Conservation (phyloP, 2,888 invertebrate genomes). For the Horisme vitalbata region DNA sequence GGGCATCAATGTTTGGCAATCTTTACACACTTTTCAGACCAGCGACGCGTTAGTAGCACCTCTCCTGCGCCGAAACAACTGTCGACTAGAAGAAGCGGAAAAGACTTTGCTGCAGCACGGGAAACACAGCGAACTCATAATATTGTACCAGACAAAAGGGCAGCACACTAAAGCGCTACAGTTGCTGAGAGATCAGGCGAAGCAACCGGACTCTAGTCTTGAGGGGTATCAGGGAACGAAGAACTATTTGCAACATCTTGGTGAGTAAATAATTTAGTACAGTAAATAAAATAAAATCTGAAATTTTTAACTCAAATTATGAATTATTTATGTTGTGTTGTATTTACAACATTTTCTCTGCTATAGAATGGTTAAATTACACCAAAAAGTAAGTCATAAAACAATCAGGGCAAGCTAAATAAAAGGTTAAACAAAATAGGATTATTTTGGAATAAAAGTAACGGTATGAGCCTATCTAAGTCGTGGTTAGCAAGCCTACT, state of each 20-base stretch:
- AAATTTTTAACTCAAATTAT: too few relatives aligned
- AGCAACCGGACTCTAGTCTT: slow-evolving; percentile 88
- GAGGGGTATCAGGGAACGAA: slow-evolving; percentile 93
- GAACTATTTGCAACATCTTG: slow-evolving; percentile 95
- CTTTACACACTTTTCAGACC: slow-evolving; percentile 84
- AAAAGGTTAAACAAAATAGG: too few relatives aligned
- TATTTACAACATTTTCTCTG: too few relatives aligned
- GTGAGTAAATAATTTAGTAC: slow-evolving; percentile 60
- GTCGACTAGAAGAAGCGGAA: slow-evolving; percentile 97
- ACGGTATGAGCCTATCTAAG: too few relatives aligned
- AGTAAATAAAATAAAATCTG: too few relatives aligned
- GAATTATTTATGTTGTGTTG: too few relatives aligned
- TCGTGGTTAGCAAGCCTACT: too few relatives aligned
- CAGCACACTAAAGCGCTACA: slow-evolving; percentile 96
- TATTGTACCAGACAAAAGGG: slow-evolving; percentile 96
- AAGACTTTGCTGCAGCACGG: slow-evolving; percentile 92
- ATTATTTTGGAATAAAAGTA: too few relatives aligned
- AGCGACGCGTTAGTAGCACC: slow-evolving; percentile 97
- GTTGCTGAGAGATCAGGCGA: slow-evolving; percentile 90
- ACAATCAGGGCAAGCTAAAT: too few relatives aligned
- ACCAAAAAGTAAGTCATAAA: too few relatives aligned
- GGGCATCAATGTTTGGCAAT: too few relatives aligned
- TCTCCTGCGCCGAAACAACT: slow-evolving; percentile 94
- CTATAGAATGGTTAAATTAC: too few relatives aligned
- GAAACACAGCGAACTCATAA: slow-evolving; percentile 96